phyloP scores from a whole-genome alignment of 2,888 invertebrate species.

The Serrognathus titanus region DNA sequence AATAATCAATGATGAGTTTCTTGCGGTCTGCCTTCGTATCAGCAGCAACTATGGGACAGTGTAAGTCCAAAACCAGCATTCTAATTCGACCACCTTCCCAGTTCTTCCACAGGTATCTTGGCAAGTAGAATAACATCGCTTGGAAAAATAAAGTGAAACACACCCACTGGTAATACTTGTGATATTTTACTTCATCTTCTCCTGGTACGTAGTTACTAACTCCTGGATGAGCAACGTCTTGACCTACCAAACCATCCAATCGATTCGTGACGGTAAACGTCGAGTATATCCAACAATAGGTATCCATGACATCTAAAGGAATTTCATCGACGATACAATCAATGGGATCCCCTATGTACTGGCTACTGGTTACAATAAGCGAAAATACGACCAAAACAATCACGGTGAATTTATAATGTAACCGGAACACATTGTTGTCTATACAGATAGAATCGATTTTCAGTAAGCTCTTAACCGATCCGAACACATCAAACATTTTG shows the following conservation, averaged over 20 bases:
- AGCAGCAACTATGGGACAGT: conserved; percentile 80
- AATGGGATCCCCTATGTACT: conserved; percentile 96
- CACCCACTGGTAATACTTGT: conserved; percentile 96
- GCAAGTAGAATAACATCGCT: conserved; percentile 87
- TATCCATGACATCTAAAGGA: conserved; percentile 87
- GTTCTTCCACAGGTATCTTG: conserved; percentile 89
- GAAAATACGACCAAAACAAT: conserved; percentile 89
- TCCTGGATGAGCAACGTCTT: conserved; percentile 80
- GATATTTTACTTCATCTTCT: conserved; percentile 81
- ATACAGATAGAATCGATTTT: conserved; percentile 90
- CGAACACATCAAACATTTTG: conserved; percentile 89
- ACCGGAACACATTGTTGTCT: conserved; percentile 90
- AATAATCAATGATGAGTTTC: conserved; percentile 81
- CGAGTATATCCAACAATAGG: conserved; percentile 90
- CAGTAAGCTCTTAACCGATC: conserved; percentile 88
- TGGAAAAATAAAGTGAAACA: conserved; percentile 88
- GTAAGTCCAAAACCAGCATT: conserved; percentile 84
- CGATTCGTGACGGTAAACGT: conserved; percentile 88
- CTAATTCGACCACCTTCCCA: conserved; percentile 92
- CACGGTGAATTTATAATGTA: conserved; percentile 92
- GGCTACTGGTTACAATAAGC: conserved; percentile 86
- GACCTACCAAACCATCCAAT: conserved; percentile 71
- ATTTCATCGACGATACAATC: conserved; percentile 92
- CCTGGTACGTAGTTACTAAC: conserved; percentile 77
- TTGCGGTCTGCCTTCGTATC: conserved; percentile 79